Evolutionary conservation across 2,888 invertebrate genomes (phyloP).

Genomic region (Apodemia duryi): DNA sequence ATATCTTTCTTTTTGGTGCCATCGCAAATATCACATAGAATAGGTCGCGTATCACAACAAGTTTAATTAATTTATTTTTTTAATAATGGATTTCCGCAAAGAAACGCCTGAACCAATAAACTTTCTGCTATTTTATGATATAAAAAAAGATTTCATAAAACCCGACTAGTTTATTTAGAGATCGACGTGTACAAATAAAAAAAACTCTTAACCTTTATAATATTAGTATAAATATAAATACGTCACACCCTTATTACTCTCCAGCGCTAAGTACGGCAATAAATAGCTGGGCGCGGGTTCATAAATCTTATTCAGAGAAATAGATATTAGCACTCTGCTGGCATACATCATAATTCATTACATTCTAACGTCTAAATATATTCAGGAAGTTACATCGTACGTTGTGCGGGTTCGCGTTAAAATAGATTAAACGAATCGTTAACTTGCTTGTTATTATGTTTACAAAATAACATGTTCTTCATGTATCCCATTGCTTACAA

Average conservation of each 20-base stretch:
- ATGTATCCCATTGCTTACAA: too few species aligned
- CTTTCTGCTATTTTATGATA: too few species aligned
- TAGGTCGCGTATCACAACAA: too few species aligned
- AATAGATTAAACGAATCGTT: neutral
- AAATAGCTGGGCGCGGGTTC: neutral
- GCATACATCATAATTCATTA: conserved; percentile 10
- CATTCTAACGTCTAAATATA: conserved; percentile 13
- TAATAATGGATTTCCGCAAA: too few species aligned
- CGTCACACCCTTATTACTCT: conserved; percentile 3
- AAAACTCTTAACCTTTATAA: too few species aligned
- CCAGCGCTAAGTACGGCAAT: neutral
- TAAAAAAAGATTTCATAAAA: too few species aligned
- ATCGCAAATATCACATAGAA: too few species aligned
- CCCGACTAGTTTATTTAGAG: too few species aligned
- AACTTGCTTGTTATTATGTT: neutral
- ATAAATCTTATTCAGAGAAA: conserved; percentile 11
- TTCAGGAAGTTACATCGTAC: neutral
- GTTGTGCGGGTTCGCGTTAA: neutral
- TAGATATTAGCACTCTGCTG: conserved; percentile 14
- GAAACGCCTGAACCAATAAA: too few species aligned
- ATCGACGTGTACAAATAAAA: too few species aligned
- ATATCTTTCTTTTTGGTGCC: too few species aligned
- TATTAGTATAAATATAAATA: neutral
- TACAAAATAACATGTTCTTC: neutral
- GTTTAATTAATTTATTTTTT: too few species aligned